These are phyloP conservation scores for Seira sanloemensis DNA, from an alignment of 2,888 invertebrate species.

Conservation along the genomic window DNA sequence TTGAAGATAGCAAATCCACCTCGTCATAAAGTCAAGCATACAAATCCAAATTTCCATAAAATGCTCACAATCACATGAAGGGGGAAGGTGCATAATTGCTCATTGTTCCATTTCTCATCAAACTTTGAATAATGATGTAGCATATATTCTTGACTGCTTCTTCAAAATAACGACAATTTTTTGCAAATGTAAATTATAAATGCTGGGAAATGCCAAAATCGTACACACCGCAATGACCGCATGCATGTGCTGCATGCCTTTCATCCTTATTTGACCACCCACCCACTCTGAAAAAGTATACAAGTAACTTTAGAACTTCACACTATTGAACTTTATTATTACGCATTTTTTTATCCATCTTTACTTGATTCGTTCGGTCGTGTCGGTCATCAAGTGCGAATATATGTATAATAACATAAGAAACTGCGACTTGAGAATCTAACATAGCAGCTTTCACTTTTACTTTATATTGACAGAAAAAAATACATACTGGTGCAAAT, in stretches of 20 bases:
- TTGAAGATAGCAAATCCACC: neutral
- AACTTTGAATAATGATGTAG: neutral
- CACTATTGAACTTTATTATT: neutral
- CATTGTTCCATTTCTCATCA: neutral
- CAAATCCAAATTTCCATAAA: no score
- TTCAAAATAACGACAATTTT: neutral
- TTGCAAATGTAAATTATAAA: neutral
- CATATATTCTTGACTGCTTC: no score
- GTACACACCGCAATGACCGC: no score
- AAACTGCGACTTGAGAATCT: no score
- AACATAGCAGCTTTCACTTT: neutral
- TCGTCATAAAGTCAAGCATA: no score
- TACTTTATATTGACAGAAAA: no score
- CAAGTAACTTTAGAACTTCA: neutral
- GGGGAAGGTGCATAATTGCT: neutral
- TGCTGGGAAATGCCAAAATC: neutral
- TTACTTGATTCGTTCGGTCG: no score
- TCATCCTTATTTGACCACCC: neutral
- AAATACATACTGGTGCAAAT: neutral
- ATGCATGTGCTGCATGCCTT: neutral
- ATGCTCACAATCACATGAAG: neutral
- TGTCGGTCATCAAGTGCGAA: no score
- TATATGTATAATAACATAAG: no score
- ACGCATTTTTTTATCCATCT: neutral
- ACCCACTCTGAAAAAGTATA: neutral